These are phyloP conservation scores for Etia nguti DNA, from an alignment of 2,113 vertebrate genomes.

Conservation along the genomic window DNA sequence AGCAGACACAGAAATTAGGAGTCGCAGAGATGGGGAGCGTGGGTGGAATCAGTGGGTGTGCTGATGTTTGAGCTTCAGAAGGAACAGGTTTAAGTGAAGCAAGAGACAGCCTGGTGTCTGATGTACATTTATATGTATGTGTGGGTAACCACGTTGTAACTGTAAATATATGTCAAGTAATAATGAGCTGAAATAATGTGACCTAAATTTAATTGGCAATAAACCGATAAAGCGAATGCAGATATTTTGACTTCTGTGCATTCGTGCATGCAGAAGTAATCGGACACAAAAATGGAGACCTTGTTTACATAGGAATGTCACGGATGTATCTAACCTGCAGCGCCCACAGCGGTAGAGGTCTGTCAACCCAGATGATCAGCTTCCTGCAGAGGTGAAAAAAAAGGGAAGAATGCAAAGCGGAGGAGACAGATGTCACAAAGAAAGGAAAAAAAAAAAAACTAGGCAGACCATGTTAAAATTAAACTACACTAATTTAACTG, in stretches of 20 bases:
- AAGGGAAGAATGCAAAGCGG: background rate
- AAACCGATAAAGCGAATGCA: background rate
- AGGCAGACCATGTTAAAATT: background rate
- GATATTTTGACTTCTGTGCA: background rate
- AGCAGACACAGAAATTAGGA: slow-evolving; percentile 39
- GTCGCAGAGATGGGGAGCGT: slow-evolving; percentile 52
- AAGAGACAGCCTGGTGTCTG: slow-evolving; percentile 35
- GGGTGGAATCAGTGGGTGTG: slow-evolving; percentile 61
- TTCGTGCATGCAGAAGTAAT: background rate
- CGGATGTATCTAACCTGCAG: slow-evolving; percentile 72
- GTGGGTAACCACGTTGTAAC: background rate
- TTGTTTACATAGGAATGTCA: background rate
- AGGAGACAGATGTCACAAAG: background rate
- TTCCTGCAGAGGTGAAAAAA: slow-evolving; percentile 59
- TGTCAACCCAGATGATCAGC: slow-evolving; percentile 82
- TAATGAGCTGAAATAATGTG: background rate
- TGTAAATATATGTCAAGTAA: background rate
- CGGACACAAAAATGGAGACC: background rate
- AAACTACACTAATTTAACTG: background rate
- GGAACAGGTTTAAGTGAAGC: slow-evolving; percentile 47
- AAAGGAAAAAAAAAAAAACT: background rate
- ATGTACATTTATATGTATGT: background rate
- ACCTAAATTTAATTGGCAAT: background rate
- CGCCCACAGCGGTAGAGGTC: slow-evolving; percentile 79
- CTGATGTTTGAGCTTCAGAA: slow-evolving; percentile 59